A percentile compares a stretch with the other conserved stretches of the same genome.
Evolutionary conservation across 2,888 invertebrate species (phyloP).

Genomic region (Lordiphosa fenestrarum): DNA sequence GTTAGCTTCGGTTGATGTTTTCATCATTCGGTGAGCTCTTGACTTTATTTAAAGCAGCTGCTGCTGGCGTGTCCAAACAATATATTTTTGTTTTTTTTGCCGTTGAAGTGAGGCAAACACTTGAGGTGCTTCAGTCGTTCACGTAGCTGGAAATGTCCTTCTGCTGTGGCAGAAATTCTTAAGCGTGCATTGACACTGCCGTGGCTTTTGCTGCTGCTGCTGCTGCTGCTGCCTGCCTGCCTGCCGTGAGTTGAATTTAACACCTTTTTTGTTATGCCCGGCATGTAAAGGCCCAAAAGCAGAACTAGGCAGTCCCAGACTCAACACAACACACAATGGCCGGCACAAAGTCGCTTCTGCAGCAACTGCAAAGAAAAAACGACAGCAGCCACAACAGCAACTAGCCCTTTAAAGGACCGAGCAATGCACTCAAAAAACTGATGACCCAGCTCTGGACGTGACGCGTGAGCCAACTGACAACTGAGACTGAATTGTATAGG

Average conservation of each 20-base stretch:
- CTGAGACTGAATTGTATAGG: conserved; percentile 21
- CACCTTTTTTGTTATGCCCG: conserved; percentile 72
- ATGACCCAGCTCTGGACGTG: conserved; percentile 71
- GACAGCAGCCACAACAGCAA: conserved; percentile 56
- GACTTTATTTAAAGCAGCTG: conserved; percentile 24
- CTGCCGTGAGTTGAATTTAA: conserved; percentile 69
- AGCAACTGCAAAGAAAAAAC: conserved; percentile 23
- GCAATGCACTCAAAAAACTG: conserved; percentile 72
- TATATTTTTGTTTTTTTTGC: conserved; percentile 2
- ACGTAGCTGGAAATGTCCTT: conserved; percentile 67
- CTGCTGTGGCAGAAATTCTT: conserved; percentile 69
- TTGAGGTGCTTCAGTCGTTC: conserved; percentile 52
- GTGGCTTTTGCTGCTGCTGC: conserved; percentile 43
- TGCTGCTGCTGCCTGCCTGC: conserved; percentile 36
- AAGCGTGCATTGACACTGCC: conserved; percentile 65
- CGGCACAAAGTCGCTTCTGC: conserved; percentile 15
- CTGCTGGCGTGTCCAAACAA: conserved; percentile 5
- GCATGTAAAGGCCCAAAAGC: conserved; percentile 75
- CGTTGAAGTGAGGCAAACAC: conserved; percentile 54
- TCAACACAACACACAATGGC: conserved; percentile 49
- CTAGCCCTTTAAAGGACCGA: conserved; percentile 64
- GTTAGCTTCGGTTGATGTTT: conserved; percentile 42
- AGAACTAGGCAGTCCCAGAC: conserved; percentile 51
- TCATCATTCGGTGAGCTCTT: conserved; percentile 44
- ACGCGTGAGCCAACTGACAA: conserved; percentile 53